Base-by-base conservation (phyloP, 2,113 vertebrate species). In the Lophius piscatorius region DNA sequence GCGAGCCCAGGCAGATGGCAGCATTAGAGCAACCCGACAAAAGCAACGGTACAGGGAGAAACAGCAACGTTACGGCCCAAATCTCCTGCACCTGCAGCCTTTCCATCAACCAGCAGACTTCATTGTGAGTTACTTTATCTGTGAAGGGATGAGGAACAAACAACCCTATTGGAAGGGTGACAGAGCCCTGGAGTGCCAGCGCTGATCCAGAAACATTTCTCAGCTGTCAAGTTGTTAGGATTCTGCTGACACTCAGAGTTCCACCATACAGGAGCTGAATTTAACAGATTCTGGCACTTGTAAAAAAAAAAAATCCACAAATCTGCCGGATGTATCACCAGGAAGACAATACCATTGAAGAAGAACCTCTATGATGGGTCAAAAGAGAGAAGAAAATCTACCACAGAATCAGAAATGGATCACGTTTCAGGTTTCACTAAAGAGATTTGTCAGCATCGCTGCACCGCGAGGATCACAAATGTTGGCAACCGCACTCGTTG, bases 111-210 rank as follows among this genome's bases (percentile, higher is more conserved):
- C 70, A 56, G 60, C 56, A 65, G 17, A 22, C 14, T 55, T 74
- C 38, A 39, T 52, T 63, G 31, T 35, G 39, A 62, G 48, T 58
- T 54, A 56, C 63, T 71, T 69, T 61, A 72, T 80, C 66, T 77
- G 65, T 48, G 59, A 77, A 62, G 71, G 49, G 70, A 71, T 74
- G 81, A 71, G 36, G 46, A 70, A 55, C 45, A 71, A 71, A 69
- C 47, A 55, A 65, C 54, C 73, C 60, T 40, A 70, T 85, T 74
- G 77, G 40, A 81, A 76, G 75, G 40, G 22, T n/a, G 62, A 33
- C 39, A 52, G 55, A 74, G 26, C 50, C 42, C 38, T 34, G 62
- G 60, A 74, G 64, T 16, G 21, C 20, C 60, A 55, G 55, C 22
- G 34, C 50, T 21, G 63, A 66, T 86, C 66, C 50, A 73, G 61